A percentile compares a stretch with the other conserved stretches of the same genome.
Conservation (phyloP, 2,888 invertebrate species). For the Drosophila kokeensis region DNA sequence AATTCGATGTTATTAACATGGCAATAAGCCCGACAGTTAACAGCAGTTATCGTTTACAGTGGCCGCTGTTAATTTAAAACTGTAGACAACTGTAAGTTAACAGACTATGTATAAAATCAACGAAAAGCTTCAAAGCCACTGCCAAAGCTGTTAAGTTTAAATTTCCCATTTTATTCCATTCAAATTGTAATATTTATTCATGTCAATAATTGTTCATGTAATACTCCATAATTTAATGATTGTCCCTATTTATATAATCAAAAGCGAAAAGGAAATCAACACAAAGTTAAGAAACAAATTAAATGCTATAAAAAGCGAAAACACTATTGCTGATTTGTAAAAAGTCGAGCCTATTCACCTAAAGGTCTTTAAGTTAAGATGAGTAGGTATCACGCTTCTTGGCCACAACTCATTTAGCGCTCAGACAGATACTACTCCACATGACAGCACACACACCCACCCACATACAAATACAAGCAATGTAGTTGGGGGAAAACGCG, state of each 20-base stretch:
- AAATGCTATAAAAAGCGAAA: not conserved
- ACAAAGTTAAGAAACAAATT: not conserved
- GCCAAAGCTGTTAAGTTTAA: conserved; percentile 13
- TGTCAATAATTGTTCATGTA: not conserved
- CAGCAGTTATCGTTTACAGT: conserved; percentile 22
- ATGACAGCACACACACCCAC: conserved; percentile 7
- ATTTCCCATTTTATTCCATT: not conserved
- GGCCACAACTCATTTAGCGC: conserved; percentile 69
- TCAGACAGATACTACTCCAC: conserved; percentile 41
- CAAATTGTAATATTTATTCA: not conserved
- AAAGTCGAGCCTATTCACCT: conserved; percentile 4
- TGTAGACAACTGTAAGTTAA: conserved; percentile 16
- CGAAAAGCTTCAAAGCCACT: not conserved
- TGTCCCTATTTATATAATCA: not conserved
- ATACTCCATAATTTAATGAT: not conserved
- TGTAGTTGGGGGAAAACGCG: conserved; percentile 59
- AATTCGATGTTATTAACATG: not conserved
- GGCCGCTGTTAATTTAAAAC: not conserved
- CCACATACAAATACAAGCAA: conserved; percentile 29
- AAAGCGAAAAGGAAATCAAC: not conserved
- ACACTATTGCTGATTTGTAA: not conserved
- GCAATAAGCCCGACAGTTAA: not conserved
- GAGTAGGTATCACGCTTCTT: conserved; percentile 43
- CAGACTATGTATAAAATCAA: conserved; percentile 16
- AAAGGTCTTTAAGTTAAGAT: conserved; percentile 38